These are phyloP conservation scores for Sinocyclocheilus maitianheensis DNA, from an alignment of 2,113 vertebrate species.

Conservation along the genomic window DNA sequence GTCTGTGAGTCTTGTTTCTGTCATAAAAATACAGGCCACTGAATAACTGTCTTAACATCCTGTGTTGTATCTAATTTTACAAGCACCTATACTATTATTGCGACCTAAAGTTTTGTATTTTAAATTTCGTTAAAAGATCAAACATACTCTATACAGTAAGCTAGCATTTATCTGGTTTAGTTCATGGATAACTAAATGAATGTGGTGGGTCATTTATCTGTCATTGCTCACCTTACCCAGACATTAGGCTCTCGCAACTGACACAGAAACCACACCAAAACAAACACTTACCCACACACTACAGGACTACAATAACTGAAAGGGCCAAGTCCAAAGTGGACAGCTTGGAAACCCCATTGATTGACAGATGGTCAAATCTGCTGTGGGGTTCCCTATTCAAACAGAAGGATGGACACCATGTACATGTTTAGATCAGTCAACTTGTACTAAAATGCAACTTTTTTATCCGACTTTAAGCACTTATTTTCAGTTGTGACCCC, in stretches of 20 bases:
- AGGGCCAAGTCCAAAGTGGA: constrained; percentile 8
- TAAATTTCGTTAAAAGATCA: not conserved
- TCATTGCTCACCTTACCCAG: not conserved
- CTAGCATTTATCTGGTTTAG: not conserved
- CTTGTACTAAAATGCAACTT: not conserved
- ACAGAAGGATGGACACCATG: constrained; percentile 9
- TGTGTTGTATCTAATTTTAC: not conserved
- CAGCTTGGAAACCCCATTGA: constrained; percentile 40
- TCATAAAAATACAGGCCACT: not conserved
- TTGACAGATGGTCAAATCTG: constrained; percentile 52
- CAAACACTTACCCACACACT: constrained; percentile 17
- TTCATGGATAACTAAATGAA: constrained; percentile 2
- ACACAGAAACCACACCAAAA: not conserved
- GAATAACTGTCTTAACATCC: not conserved
- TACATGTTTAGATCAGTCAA: not conserved
- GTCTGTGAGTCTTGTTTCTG: not conserved
- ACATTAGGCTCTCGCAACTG: not conserved
- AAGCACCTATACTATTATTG: not conserved
- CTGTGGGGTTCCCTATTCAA: constrained; percentile 19
- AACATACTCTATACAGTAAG: too few relatives aligned
- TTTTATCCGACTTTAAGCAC: constrained; percentile 23
- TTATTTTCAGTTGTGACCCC: constrained; percentile 32
- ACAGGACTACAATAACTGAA: not conserved
- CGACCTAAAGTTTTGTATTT: not conserved
- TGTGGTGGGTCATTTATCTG: not conserved